Evolutionary conservation across 2,113 vertebrate genomes (phyloP), one percentile per base, ranked within the genome.

Genomic region (Pangasianodon gigas): DNA sequence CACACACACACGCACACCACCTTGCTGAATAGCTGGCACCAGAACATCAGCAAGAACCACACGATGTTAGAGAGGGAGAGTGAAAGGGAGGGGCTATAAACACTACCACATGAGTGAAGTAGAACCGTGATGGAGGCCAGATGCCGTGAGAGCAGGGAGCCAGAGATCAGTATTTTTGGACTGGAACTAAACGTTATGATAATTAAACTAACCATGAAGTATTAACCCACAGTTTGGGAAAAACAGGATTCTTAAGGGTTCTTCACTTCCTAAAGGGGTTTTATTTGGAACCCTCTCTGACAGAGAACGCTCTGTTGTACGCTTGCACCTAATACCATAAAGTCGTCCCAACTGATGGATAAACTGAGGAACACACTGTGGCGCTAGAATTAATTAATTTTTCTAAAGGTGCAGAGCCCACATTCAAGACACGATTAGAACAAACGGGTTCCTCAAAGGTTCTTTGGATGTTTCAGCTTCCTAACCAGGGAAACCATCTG

Each of bases 91-190:
- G 84, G 85, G 79, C 56, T 82, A 84, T 96, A 96, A 96, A 95
- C 89, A 92, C 88, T 95, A 93, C 93, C 95, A 95, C 93, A 96
- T 96, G 96, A 92, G 91, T 46, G 3, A 65, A 91, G 89, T 89
- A 87, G 89, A 89, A 82, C 90, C 89, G 46, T 56, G 83, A 93
- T 86, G 90, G 92, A 93, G 91, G 90, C 89, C 92, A 93, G 91
- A 93, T 93, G 93, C 89, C 56, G 84, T 52, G 65, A 32, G 74
- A 69, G 75, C 84, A 87, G 48, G 90, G 82, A 89, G 87, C 88
- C 83, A 84, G 77, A 67, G 44, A 77, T 81, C 79, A 82, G 83
- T 77, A 77, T 81, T 19, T 88, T 86, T 86, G 90, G 85, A 85
- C 82, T 74, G 71, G 54, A 90, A 77, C 89, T 83, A 60, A 69